A percentile compares a stretch with the other conserved stretches of the same genome.
Conservation (phyloP, 2,113 vertebrate species). For the Megaceryle torquata region DNA sequence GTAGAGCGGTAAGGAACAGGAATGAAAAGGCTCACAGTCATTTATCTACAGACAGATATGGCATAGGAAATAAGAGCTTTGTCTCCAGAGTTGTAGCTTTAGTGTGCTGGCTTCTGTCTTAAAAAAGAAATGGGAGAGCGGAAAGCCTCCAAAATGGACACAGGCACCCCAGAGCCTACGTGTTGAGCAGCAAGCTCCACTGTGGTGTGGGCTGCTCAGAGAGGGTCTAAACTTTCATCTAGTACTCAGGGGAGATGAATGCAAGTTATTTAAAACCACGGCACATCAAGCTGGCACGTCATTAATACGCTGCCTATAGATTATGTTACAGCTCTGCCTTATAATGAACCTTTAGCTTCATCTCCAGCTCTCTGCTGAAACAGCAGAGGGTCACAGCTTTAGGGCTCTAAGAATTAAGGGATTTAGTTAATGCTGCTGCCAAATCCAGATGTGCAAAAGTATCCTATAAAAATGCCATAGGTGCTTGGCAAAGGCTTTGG, state of each 20-base stretch:
- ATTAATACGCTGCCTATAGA: conserved; percentile 13
- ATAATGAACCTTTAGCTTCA: conserved; percentile 8
- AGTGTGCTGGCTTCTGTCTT: neutral
- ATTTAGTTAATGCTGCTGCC: neutral
- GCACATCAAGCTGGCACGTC: conserved; percentile 29
- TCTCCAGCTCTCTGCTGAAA: neutral
- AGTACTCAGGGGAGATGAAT: neutral
- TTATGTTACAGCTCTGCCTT: conserved; percentile 53
- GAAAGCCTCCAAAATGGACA: neutral
- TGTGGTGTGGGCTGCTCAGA: neutral
- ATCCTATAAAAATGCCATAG: neutral
- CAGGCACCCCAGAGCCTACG: neutral
- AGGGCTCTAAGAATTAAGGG: neutral
- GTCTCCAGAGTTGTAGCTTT: neutral
- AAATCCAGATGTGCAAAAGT: neutral
- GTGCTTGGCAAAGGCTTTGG: neutral
- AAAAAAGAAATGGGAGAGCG: neutral
- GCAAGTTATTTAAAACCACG: conserved; percentile 60
- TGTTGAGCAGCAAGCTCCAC: neutral
- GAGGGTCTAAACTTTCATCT: conserved; percentile 41
- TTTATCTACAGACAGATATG: neutral
- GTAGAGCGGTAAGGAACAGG: neutral
- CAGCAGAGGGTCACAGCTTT: neutral
- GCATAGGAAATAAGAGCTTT: rapidly evolving
- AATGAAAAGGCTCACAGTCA: neutral